These are phyloP conservation scores for Daboia siamensis DNA, from an alignment of 2,113 vertebrate species.

Conservation along the genomic window DNA sequence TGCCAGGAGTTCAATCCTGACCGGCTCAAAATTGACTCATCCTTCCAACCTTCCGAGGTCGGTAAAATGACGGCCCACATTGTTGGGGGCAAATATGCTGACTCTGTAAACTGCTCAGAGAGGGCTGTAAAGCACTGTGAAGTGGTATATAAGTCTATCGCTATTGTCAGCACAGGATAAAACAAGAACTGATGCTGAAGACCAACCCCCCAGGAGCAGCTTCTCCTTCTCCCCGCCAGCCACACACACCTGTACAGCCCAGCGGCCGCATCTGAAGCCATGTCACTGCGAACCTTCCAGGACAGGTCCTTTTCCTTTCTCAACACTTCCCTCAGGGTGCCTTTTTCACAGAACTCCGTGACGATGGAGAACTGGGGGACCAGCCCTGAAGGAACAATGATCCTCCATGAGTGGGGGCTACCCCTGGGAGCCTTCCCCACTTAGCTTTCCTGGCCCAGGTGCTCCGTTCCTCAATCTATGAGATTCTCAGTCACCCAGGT, in stretches of 20 bases:
- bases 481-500: too few species aligned
- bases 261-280: constrained; percentile 77
- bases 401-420: not conserved
- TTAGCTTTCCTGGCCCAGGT: not conserved
- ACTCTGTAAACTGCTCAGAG: too few species aligned
- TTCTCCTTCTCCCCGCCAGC: not conserved
- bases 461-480: not conserved
- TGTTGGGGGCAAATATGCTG: too few species aligned
- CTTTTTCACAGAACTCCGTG: constrained; percentile 85
- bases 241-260: constrained; percentile 81
- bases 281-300: constrained; percentile 68
- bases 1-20: too few species aligned
- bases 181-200: not conserved
- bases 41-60: too few species aligned
- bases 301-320: constrained; percentile 60
- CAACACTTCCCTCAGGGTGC: constrained; percentile 79
- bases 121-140: too few species aligned
- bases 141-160: not conserved
- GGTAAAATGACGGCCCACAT: too few species aligned
- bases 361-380: constrained; percentile 77
- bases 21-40: too few species aligned
- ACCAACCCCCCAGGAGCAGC: not conserved
- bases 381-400: constrained; percentile 58
- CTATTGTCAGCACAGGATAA: not conserved
- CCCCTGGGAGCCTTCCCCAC: fast-evolving